These are phyloP conservation scores for Crotalus helleri DNA, from an alignment of 2,113 vertebrate species.

Conservation along the genomic window DNA sequence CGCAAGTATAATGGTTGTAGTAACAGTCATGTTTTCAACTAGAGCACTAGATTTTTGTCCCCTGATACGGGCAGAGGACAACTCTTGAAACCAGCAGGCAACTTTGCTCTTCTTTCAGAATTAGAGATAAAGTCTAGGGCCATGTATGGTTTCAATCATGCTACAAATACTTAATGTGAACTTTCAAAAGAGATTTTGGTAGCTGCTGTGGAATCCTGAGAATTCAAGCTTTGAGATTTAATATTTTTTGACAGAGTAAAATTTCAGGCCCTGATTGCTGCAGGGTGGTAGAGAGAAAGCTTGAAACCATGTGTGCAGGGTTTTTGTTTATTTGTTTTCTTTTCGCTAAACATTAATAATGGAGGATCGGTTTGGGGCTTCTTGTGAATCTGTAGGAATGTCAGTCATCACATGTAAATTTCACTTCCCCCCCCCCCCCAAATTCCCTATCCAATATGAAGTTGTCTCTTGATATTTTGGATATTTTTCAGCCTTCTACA, in stretches of 20 bases:
- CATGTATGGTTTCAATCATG: slow-evolving; percentile 7
- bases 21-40: not conserved
- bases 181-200: not conserved
- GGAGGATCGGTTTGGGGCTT: not conserved
- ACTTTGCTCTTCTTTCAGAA: not conserved
- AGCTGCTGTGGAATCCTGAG: slow-evolving; percentile 1
- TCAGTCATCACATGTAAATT: not conserved
- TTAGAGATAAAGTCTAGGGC: not conserved
- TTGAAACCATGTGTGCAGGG: not conserved
- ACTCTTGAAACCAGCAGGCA: not conserved
- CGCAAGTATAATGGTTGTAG: not conserved
- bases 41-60: not conserved
- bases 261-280: not conserved
- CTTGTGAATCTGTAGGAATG: not conserved
- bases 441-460: not conserved
- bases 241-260: slow-evolving; percentile 14
- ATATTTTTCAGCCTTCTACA: not conserved
- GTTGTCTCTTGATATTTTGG: not conserved
- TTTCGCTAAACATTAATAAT: not conserved
- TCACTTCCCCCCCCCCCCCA: not conserved
- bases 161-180: not conserved
- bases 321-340: not conserved
- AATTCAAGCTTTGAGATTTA: not conserved
- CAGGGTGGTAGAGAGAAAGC: not conserved
- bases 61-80: not conserved